phyloP scores from a whole-genome alignment of 2,797 vertebrate genomes.

The Lemur catta region DNA sequence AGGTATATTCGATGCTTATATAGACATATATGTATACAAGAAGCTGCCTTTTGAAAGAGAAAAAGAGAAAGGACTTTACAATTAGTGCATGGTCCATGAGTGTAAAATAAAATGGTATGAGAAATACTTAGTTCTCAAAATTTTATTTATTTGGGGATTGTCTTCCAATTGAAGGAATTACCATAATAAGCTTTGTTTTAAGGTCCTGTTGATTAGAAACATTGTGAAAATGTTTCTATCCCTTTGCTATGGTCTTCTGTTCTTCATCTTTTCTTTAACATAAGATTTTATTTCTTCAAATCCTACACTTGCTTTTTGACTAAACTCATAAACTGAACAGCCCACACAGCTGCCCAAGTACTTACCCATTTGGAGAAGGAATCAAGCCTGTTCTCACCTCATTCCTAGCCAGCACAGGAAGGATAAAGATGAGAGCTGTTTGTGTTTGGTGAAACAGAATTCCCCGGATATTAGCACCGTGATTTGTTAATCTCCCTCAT shows the following conservation, averaged over 20 bases:
- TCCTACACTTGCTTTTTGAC: neutral
- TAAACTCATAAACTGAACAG: neutral
- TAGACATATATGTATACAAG: neutral
- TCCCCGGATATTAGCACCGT: neutral
- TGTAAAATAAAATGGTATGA: neutral
- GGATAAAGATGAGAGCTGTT: neutral
- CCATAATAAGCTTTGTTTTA: neutral
- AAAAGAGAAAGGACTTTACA: neutral
- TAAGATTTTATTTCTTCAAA: neutral
- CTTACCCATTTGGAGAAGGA: neutral
- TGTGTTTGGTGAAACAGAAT: neutral
- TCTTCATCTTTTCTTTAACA: neutral
- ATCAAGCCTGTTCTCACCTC: neutral
- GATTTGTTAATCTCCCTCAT: neutral
- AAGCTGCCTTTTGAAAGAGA: slow-evolving; percentile 1
- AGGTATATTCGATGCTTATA: neutral
- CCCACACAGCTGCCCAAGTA: neutral
- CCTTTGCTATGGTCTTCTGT: neutral
- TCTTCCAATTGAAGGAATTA: neutral
- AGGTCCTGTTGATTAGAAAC: neutral
- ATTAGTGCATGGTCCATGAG: neutral
- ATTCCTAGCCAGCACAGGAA: neutral
- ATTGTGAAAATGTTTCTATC: neutral
- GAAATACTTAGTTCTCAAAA: neutral
- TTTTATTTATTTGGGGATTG: neutral